Evolutionary conservation across 2,888 invertebrate species (phyloP), one percentile per base, ranked within the genome.

Genomic region (Trachelus tabidus): DNA sequence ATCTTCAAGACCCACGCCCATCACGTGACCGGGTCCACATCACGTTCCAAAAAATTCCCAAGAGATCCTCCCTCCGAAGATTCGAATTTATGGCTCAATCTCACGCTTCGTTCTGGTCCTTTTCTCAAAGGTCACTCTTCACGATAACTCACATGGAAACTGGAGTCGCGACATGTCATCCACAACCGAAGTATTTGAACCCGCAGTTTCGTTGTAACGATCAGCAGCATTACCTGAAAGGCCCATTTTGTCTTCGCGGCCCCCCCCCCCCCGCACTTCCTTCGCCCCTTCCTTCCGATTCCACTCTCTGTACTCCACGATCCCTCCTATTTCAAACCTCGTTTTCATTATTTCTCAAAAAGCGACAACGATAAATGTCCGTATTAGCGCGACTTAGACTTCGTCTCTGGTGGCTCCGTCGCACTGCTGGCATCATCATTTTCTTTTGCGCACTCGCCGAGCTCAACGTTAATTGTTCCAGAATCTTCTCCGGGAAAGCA

Each of bases 341-440:
- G 56, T 23, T 56, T 9, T 56, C 56, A 56, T 56, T 56, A 56
- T 23, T 56, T 56, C 23, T 56, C 56, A 23, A 23, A 15, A 56
- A 56, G 23, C 9, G 23, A 9, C 71, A 79, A 80, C 82, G 82
- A 81, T 82, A 82, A 83, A 83, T 82, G 79, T 81, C 77, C 81
- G 82, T 78, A 80, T 81, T 80, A 76, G 79, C 73, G 79, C 68
- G 81, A 77, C 37, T 73, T 75, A 30, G 75, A 56, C 78, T 75
- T 69, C 77, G 73, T 73, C 68, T 73, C 37, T 76, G 23, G 23
- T 56, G 56, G 56, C n/a, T 71, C 71, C 31, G 71, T 31, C 33
- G 77, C 79, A 77, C 79, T 79, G 80, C 76, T 79, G 76, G 76
- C 68, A 12, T 31, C 73, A 71, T 37, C 56, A 71, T 71, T 71